Conservation (phyloP, 1,140 invertebrate species). For the Megathymus violae region DNA sequence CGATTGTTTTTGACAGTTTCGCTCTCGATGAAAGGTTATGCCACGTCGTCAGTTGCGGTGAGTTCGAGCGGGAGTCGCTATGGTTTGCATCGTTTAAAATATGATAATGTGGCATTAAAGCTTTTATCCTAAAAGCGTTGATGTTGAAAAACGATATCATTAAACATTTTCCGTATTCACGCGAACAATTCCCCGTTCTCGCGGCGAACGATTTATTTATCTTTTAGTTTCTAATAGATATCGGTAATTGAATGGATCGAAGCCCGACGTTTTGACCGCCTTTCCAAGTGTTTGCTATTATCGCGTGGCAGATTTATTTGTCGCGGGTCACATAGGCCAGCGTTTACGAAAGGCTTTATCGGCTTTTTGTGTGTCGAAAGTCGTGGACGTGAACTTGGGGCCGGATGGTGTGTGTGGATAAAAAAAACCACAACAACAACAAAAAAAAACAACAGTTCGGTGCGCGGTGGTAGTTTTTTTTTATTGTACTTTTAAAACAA, state of each 20-base stretch:
- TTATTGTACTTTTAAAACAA: no score
- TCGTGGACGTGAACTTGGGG: conserved; percentile 65
- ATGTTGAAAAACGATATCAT: conserved; percentile 11
- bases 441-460: no score
- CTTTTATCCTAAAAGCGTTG: conserved; percentile 19
- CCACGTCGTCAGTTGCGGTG: conserved; percentile 1
- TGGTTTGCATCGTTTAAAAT: conserved; percentile 6
- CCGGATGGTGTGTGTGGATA: no score
- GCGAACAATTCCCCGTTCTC: not conserved
- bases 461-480: no score
- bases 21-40: conserved; percentile 13
- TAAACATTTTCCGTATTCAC: conserved; percentile 3
- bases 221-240: conserved; percentile 1
- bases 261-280: conserved; percentile 10
- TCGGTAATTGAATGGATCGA: conserved; percentile 3
- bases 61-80: not conserved
- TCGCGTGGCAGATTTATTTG: conserved; percentile 28
- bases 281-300: conserved; percentile 17
- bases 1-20: conserved; percentile 12
- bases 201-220: not conserved
- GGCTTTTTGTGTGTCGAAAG: conserved; percentile 62
- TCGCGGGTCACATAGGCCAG: conserved; percentile 58
- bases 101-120: conserved; percentile 11
- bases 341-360: conserved; percentile 47
- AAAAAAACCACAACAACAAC: no score